Conservation (phyloP, 2,113 vertebrate genomes). For the Canis aureus region DNA sequence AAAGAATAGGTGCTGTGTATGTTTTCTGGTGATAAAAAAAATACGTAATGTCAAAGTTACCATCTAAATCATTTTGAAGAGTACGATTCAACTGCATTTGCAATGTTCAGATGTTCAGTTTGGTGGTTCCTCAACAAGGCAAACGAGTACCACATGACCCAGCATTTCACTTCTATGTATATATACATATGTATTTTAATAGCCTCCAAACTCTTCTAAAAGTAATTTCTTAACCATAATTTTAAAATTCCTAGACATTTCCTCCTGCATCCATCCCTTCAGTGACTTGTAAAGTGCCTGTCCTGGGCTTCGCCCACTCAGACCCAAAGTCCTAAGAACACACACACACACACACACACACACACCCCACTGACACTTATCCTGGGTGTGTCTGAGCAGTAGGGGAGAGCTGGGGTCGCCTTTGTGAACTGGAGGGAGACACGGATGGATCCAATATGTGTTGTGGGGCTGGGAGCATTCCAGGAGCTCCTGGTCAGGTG, state of each 20-base stretch:
- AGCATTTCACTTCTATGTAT: neutral
- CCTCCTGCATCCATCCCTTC: neutral
- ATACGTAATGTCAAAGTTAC: neutral
- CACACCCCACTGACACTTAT: no score
- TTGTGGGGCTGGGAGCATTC: rapidly evolving
- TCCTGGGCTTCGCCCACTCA: neutral
- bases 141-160: neutral
- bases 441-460: no score
- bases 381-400: neutral
- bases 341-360: neutral
- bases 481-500: neutral
- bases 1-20: rapidly evolving
- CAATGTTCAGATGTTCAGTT: neutral
- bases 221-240: neutral
- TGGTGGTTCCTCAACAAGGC: rapidly evolving
- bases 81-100: rapidly evolving
- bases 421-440: neutral
- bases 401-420: neutral
- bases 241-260: neutral
- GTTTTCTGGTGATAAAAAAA: neutral
- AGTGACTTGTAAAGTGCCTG: neutral
- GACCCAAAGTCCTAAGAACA: neutral
- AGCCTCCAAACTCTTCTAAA: neutral
- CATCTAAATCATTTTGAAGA: neutral
- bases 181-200: rapidly evolving